These are phyloP conservation scores for Sycophila texana DNA, from an alignment of 2,888 invertebrate species.

Conservation along the genomic window DNA sequence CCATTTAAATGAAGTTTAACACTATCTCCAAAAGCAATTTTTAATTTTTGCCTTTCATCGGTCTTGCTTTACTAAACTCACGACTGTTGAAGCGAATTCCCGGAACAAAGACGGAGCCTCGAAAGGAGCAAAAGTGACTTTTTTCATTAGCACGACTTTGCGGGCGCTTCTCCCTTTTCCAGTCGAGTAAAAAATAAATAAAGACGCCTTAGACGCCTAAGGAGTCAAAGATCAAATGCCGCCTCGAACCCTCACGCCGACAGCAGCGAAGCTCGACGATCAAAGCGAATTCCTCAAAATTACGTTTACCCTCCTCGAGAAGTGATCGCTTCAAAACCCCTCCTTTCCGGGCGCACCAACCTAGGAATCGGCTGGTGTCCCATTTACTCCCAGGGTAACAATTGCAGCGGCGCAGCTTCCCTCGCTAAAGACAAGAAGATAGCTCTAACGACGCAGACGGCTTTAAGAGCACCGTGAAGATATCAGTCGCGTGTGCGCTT, in stretches of 20 bases:
- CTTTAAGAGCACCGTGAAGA: conserved; percentile 19
- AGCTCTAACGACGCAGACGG: conserved; percentile 16
- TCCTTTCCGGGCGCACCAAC: background rate
- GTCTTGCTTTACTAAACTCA: too few species aligned
- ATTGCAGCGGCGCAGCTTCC: conserved; percentile 4
- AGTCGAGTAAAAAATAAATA: background rate
- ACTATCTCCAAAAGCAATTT: too few species aligned
- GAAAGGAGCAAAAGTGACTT: background rate
- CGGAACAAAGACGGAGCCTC: background rate
- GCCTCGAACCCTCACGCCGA: background rate
- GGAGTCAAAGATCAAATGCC: conserved; percentile 8
- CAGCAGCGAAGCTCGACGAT: background rate
- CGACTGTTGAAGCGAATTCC: background rate
- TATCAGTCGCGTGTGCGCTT: conserved; percentile 27
- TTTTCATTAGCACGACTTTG: background rate
- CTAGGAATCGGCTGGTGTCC: background rate
- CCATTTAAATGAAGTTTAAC: background rate
- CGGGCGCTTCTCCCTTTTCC: background rate
- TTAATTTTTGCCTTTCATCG: too few species aligned
- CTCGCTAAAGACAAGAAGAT: conserved; percentile 27
- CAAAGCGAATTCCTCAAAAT: conserved; percentile 1
- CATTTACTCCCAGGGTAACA: background rate
- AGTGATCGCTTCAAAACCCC: background rate
- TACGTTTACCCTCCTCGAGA: conserved; percentile 11
- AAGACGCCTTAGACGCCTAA: background rate